Conservation (phyloP, 1,140 invertebrate species). For the Macrostomum lignano region DNA sequence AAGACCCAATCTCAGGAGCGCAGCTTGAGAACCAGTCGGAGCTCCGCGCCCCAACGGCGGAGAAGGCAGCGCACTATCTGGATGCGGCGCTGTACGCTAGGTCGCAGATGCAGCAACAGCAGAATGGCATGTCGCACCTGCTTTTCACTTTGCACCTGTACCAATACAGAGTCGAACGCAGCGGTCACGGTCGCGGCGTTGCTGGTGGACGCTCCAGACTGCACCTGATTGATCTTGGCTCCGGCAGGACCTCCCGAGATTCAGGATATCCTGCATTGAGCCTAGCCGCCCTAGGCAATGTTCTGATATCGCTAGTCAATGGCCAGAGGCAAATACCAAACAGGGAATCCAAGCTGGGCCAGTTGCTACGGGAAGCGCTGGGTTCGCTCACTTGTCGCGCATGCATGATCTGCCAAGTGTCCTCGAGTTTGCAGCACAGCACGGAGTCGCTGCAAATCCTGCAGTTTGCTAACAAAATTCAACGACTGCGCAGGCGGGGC, state of each 20-base stretch:
- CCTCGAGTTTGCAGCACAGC: no score
- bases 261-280: constrained; percentile 40
- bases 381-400: constrained; percentile 68
- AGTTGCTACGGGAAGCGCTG: constrained; percentile 62
- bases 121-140: constrained; percentile 42
- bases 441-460: no score
- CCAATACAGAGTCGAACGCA: constrained; percentile 53
- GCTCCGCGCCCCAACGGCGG: constrained; percentile 57
- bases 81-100: constrained; percentile 55
- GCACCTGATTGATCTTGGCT: constrained; percentile 62
- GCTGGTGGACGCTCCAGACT: constrained; percentile 65
- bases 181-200: constrained; percentile 43
- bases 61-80: constrained; percentile 64
- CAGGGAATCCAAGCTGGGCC: constrained; percentile 61
- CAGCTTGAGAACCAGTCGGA: constrained; percentile 59
- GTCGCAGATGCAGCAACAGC: constrained; percentile 28
- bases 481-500: no score
- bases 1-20: constrained; percentile 53
- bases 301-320: constrained; percentile 68
- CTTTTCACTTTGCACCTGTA: constrained; percentile 77
- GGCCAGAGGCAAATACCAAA: constrained; percentile 74
- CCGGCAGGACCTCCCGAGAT: constrained; percentile 36
- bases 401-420: constrained; percentile 78
- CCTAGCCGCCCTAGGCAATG: constrained; percentile 67
- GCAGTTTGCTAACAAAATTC: no score